These are phyloP conservation scores for Pristionchus mayeri DNA, from an alignment of 2,888 invertebrate species.

Conservation along the genomic window DNA sequence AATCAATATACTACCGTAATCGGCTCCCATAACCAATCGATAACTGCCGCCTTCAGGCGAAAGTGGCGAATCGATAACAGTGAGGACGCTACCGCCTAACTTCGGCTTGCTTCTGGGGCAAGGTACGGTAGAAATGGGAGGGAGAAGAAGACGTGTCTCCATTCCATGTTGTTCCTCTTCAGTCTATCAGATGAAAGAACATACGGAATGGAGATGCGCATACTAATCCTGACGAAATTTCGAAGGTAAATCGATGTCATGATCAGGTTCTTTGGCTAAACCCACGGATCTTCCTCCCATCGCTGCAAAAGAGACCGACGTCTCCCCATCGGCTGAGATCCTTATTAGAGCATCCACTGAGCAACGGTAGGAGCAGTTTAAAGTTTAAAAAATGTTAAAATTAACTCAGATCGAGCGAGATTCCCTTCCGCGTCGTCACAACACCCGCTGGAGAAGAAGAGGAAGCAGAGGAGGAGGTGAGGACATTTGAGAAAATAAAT, in stretches of 20 bases:
- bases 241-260: too few relatives aligned
- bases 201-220: too few relatives aligned
- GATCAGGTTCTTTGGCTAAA: neutral
- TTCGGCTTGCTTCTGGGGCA: conserved; percentile 31
- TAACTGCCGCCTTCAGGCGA: conserved; percentile 3
- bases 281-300: neutral
- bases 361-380: neutral
- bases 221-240: too few relatives aligned
- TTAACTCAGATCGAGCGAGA: neutral
- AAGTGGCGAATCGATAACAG: conserved; percentile 31
- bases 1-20: neutral
- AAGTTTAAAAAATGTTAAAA: neutral
- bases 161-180: too few relatives aligned
- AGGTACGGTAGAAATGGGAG: too few relatives aligned
- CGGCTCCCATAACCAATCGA: neutral
- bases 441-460: conserved; percentile 22
- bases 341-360: neutral
- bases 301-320: neutral
- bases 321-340: conserved; percentile 26
- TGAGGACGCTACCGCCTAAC: conserved; percentile 46
- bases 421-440: conserved; percentile 3
- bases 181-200: too few relatives aligned
- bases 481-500: too few relatives aligned
- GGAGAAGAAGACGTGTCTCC: too few relatives aligned
- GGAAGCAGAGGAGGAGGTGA: neutral